phyloP scores from a whole-genome alignment of 2,113 vertebrate genomes.

The Zosterops borbonicus region DNA sequence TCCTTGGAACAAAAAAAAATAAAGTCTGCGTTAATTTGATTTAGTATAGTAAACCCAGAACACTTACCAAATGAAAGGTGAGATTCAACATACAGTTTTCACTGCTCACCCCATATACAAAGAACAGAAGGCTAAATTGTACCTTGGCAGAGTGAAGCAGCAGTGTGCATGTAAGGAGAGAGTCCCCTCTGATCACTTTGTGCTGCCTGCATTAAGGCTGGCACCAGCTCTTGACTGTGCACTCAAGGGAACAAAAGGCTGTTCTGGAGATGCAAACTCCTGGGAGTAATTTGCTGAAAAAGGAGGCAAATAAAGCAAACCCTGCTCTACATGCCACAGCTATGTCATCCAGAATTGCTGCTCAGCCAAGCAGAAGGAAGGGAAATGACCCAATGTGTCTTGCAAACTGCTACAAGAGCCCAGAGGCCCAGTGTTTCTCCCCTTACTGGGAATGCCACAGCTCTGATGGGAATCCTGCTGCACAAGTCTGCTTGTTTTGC shows the following conservation, averaged over 20 bases:
- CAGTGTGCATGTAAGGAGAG: not conserved
- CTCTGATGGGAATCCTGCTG: not conserved
- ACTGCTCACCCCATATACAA: not conserved
- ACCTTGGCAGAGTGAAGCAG: not conserved
- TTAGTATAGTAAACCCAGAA: not conserved
- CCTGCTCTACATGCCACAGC: not conserved
- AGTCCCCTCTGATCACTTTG: not conserved
- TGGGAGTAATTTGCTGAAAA: conserved; percentile 15
- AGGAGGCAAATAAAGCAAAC: conserved; percentile 26
- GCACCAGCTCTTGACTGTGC: not conserved
- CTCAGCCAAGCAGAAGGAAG: conserved; percentile 20
- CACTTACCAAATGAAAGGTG: not conserved
- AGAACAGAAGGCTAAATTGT: not conserved
- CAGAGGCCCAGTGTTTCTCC: not conserved
- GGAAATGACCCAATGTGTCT: conserved; percentile 15
- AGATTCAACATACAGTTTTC: not conserved
- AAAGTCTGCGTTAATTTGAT: not conserved
- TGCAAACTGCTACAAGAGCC: conserved; percentile 11
- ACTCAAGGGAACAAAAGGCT: not conserved
- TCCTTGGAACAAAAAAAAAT: not conserved
- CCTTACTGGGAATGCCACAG: not conserved
- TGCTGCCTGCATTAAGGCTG: not conserved
- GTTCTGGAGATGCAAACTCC: not conserved
- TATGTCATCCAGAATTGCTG: not conserved
- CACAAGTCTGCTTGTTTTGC: not conserved